phyloP scores from a whole-genome alignment of 2,888 invertebrate genomes.

The Muscina levida region DNA sequence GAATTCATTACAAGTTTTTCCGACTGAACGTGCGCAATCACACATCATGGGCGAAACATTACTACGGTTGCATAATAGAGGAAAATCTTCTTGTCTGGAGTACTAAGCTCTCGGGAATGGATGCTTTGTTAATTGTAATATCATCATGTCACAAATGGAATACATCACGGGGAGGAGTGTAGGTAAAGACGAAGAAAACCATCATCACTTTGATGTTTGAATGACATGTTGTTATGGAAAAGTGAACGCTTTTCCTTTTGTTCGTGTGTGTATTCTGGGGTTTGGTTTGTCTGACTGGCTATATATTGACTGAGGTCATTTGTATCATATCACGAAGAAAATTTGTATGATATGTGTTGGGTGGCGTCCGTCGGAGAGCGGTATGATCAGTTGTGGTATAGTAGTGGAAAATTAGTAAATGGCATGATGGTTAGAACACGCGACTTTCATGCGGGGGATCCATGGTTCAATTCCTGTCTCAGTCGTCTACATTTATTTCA shows the following conservation, averaged over 20 bases:
- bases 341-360: no score
- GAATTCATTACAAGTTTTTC: conserved; percentile 1
- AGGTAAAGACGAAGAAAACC: background rate
- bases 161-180: background rate
- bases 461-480: no score
- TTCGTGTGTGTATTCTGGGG: no score
- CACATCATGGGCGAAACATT: background rate
- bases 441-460: no score
- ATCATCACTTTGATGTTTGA: conserved; percentile 45
- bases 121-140: conserved; percentile 17
- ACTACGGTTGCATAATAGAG: background rate
- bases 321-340: conserved; percentile 38
- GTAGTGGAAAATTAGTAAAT: no score
- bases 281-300: background rate
- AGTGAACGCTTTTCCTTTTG: background rate
- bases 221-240: conserved; percentile 34
- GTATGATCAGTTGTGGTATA: no score
- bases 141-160: conserved; percentile 5
- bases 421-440: no score
- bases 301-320: conserved; percentile 47
- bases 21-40: background rate
- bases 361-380: no score
- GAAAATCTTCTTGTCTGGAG: background rate
- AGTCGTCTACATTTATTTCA: no score
- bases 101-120: background rate